phyloP scores from a whole-genome alignment of 1,140 invertebrate genomes.

The Aporrectodea caliginosa region DNA sequence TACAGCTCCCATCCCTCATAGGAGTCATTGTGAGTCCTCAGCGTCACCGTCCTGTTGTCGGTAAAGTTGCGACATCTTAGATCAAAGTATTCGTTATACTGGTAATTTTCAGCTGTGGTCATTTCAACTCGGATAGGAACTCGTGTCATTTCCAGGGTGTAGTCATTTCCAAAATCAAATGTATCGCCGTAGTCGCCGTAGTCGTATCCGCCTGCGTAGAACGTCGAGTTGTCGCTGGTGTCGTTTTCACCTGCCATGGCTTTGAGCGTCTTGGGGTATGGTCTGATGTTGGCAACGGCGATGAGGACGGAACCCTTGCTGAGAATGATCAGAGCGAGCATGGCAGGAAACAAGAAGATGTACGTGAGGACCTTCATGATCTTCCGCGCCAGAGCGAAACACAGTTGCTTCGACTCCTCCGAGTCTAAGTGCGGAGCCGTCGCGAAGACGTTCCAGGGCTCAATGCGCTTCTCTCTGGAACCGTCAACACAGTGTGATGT shows the following conservation, averaged over 20 bases:
- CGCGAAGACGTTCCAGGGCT: conserved; percentile 11
- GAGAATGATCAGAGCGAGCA: conserved; percentile 7
- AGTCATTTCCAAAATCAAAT: background rate
- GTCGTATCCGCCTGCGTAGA: background rate
- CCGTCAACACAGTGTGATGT: no score
- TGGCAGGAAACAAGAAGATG: conserved; percentile 10
- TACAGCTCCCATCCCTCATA: background rate
- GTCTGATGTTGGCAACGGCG: conserved; percentile 20
- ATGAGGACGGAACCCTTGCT: conserved; percentile 25
- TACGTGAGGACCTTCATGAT: conserved; percentile 14
- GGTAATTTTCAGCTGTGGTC: background rate
- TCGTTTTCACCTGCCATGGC: background rate
- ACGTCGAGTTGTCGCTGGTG: background rate
- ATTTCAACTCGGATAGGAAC: background rate
- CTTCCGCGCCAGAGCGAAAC: conserved; percentile 9
- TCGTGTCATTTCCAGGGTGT: background rate
- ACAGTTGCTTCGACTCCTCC: background rate
- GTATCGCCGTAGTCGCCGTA: background rate
- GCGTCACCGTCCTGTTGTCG: background rate
- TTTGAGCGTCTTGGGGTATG: background rate
- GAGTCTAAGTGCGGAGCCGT: background rate
- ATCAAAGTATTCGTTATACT: background rate
- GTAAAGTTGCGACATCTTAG: background rate
- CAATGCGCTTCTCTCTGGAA: conserved; percentile 1
- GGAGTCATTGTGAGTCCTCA: background rate